Evolutionary conservation across 2,888 invertebrate genomes (phyloP).

Genomic region (Acleris holmiana): DNA sequence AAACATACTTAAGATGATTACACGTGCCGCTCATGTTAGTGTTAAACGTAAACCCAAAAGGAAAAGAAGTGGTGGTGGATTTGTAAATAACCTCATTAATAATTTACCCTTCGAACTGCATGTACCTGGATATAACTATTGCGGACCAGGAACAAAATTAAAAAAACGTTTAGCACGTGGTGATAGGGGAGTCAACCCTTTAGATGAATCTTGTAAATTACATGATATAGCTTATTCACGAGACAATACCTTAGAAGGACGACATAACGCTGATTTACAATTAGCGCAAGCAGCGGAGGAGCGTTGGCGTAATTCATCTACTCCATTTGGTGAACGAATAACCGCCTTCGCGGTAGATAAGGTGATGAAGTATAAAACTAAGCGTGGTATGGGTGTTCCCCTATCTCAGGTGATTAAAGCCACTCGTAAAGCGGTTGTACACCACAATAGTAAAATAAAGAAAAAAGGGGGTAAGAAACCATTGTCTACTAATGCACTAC

Average conservation of each 20-base stretch:
- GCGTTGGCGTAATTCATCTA: background rate
- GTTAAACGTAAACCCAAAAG: too few species aligned
- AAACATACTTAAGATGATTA: constrained; percentile 6
- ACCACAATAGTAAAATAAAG: background rate
- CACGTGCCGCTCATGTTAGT: background rate
- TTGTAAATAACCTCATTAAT: constrained; percentile 10
- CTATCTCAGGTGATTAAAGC: constrained; percentile 14
- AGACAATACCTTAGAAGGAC: background rate
- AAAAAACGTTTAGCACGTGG: constrained; percentile 50
- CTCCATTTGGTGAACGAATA: constrained; percentile 6
- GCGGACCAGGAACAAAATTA: constrained; percentile 47
- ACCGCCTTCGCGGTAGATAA: constrained; percentile 8
- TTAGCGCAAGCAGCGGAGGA: constrained; percentile 12
- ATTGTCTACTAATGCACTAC: background rate
- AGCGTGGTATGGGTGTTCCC: constrained; percentile 14
- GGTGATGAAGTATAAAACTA: constrained; percentile 9
- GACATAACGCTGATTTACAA: constrained; percentile 11
- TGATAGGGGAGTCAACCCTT: constrained; percentile 46
- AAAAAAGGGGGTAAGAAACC: background rate
- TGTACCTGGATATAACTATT: constrained; percentile 46
- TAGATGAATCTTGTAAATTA: constrained; percentile 16
- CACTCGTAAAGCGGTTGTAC: background rate
- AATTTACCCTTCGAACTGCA: constrained; percentile 10
- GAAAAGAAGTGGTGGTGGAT: background rate
- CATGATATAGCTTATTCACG: constrained; percentile 15